Evolutionary conservation across 2,888 invertebrate species (phyloP).

Genomic region (Mythimna ferrago): DNA sequence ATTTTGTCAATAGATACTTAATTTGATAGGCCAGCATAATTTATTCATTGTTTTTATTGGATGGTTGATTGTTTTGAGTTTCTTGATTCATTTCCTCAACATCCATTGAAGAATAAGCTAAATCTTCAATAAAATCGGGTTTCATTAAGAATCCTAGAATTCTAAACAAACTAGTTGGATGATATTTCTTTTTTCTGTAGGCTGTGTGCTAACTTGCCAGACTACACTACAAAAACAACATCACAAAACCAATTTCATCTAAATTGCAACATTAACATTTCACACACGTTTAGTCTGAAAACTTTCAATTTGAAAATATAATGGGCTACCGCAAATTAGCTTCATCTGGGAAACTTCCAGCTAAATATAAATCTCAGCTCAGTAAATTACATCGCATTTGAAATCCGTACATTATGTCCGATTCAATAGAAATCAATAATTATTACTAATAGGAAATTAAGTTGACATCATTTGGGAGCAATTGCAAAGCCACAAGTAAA

Average conservation of each 20-base stretch:
- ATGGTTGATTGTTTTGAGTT: background rate
- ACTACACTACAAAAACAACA: slow-evolving; percentile 27
- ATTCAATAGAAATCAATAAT: slow-evolving; percentile 11
- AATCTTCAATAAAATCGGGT: background rate
- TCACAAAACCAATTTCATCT: slow-evolving; percentile 12
- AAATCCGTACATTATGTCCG: background rate
- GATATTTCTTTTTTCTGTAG: slow-evolving; percentile 16
- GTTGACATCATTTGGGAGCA: slow-evolving; percentile 10
- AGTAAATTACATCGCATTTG: slow-evolving; percentile 16
- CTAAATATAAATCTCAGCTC: background rate
- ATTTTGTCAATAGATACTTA: background rate
- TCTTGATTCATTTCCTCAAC: background rate
- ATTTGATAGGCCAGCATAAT: background rate
- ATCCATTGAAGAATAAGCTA: background rate
- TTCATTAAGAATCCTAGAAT: background rate
- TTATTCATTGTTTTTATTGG: no score
- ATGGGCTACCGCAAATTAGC: slow-evolving; percentile 23
- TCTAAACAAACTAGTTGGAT: background rate
- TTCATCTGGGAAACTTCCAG: slow-evolving; percentile 33
- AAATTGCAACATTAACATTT: slow-evolving; percentile 36
- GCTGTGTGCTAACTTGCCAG: slow-evolving; percentile 28
- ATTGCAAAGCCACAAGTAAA: slow-evolving; percentile 18
- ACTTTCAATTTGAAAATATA: slow-evolving; percentile 28
- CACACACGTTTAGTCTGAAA: slow-evolving; percentile 35
- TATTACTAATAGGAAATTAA: slow-evolving; percentile 19